phyloP scores from a whole-genome alignment of 2,888 invertebrate species.

The Torymus auratus region DNA sequence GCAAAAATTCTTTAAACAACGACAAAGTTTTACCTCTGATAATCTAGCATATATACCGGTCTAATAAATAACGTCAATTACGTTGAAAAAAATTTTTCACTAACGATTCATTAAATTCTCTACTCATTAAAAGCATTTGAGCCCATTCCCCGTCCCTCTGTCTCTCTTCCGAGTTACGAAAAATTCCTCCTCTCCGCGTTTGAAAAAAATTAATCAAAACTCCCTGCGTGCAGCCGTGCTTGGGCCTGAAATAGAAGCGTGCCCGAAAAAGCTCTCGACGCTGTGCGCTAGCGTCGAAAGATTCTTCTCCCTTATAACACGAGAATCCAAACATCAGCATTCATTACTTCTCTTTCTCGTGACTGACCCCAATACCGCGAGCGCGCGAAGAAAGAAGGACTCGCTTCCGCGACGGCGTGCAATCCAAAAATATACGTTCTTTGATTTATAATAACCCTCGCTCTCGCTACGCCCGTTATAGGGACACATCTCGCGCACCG shows the following conservation, averaged over 20 bases:
- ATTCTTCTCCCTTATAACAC: conserved; percentile 41
- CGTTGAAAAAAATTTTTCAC: no score
- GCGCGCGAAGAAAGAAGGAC: conserved; percentile 33
- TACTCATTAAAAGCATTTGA: no score
- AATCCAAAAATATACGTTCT: conserved; percentile 34
- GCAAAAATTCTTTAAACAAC: no score
- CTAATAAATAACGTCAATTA: no score
- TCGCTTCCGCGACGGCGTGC: background rate
- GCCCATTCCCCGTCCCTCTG: no score
- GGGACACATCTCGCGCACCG: no score
- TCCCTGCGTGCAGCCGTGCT: background rate
- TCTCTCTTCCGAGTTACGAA: background rate
- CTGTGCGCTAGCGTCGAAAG: conserved; percentile 23
- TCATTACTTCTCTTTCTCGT: conserved; percentile 13
- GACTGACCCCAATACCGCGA: conserved; percentile 34
- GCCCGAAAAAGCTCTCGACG: conserved; percentile 20
- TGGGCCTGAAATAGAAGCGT: background rate
- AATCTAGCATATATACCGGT: no score
- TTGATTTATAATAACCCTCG: conserved; percentile 46
- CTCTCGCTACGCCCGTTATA: no score
- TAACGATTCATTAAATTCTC: no score
- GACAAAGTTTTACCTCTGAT: no score
- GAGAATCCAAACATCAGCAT: conserved; percentile 40
- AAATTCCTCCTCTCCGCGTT: background rate
- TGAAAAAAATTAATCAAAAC: conserved; percentile 25